These are phyloP conservation scores for Trichomycterus rosablanca DNA, from an alignment of 2,113 vertebrate genomes.

Conservation along the genomic window DNA sequence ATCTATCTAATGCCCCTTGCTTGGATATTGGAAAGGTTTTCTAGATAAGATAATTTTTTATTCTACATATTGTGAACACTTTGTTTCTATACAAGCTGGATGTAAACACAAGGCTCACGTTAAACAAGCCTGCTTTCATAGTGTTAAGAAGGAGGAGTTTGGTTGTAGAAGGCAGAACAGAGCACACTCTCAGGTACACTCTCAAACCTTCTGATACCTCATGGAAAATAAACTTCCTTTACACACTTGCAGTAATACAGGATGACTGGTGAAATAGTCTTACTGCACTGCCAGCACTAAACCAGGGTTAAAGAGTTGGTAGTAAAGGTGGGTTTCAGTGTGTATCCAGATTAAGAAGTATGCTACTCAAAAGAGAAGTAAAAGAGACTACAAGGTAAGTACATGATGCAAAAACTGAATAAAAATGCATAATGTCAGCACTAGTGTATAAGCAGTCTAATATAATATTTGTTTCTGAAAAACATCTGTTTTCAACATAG, in stretches of 20 bases:
- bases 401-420: background rate
- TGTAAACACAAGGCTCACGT: too few relatives aligned
- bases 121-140: slow-evolving; percentile 35
- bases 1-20: too few relatives aligned
- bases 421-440: background rate
- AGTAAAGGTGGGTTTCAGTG: too few relatives aligned
- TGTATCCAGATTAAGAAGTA: too few relatives aligned
- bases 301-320: background rate
- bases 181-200: slow-evolving; percentile 23
- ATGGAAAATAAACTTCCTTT: slow-evolving; percentile 2
- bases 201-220: slow-evolving; percentile 3
- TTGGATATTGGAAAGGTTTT: too few relatives aligned
- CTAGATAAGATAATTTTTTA: too few relatives aligned
- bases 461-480: background rate
- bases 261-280: background rate
- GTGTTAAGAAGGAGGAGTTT: slow-evolving; percentile 19
- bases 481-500: background rate
- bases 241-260: background rate
- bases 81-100: too few relatives aligned
- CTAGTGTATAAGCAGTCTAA: background rate
- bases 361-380: background rate
- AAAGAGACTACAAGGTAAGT: slow-evolving; percentile 2
- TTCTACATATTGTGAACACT: too few relatives aligned
- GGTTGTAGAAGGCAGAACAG: slow-evolving; percentile 30
- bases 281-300: background rate